phyloP scores from a whole-genome alignment of 2,888 invertebrate species.

The Hylaea fasciaria region DNA sequence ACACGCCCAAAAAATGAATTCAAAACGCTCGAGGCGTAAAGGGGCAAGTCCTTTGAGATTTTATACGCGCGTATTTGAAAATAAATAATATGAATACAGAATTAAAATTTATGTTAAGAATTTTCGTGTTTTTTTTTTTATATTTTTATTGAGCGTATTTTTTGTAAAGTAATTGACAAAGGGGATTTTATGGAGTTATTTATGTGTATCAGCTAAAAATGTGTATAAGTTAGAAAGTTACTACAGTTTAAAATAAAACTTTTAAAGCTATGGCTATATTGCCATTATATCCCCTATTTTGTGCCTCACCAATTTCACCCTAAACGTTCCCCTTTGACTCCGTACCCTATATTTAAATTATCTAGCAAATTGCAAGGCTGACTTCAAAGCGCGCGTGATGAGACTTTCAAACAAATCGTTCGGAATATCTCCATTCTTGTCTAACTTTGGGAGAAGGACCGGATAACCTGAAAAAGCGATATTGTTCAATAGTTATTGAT shows the following conservation, averaged over 20 bases:
- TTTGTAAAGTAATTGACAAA: too few relatives aligned
- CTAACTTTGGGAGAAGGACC: slow-evolving; percentile 12
- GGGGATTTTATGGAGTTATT: too few relatives aligned
- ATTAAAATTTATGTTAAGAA: not conserved
- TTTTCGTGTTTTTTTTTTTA: too few relatives aligned
- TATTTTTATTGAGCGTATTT: too few relatives aligned
- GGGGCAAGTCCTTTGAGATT: slow-evolving; percentile 23
- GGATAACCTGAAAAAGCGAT: slow-evolving; percentile 9
- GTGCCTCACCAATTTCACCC: slow-evolving; percentile 24
- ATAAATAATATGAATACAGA: not conserved
- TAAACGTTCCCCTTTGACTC: slow-evolving; percentile 38
- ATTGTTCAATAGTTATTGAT: not conserved
- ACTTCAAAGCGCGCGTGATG: slow-evolving; percentile 65
- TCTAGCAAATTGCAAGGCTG: slow-evolving; percentile 57
- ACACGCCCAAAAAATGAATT: slow-evolving; percentile 4
- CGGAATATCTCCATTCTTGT: slow-evolving; percentile 23
- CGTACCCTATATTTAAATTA: slow-evolving; percentile 60
- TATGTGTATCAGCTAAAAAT: too few relatives aligned
- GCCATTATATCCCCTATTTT: slow-evolving; percentile 20
- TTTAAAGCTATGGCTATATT: slow-evolving; percentile 24
- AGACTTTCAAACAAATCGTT: slow-evolving; percentile 48
- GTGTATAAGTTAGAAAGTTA: too few relatives aligned
- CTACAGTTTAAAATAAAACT: too few relatives aligned
- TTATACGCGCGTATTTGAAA: slow-evolving; percentile 3
- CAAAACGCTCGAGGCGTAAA: slow-evolving; percentile 20